Base-by-base conservation (phyloP, 1,140 invertebrate species). In the Drosophila pruinosa region DNA sequence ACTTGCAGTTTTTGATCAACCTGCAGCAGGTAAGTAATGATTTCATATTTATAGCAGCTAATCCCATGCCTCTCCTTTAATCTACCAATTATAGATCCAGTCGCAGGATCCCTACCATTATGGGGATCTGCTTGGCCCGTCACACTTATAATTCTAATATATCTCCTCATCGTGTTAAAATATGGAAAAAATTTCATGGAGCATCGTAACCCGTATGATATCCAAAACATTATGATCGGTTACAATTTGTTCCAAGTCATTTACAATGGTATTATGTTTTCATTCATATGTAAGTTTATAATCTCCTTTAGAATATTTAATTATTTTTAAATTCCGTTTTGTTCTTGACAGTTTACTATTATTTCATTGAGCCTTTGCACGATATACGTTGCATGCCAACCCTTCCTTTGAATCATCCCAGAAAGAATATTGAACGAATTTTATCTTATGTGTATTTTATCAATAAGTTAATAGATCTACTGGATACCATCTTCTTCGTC, bases 171-270 rank as follows among this genome's bases (percentile, higher is more conserved):
- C 12, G 43, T 59, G 1, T 17, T 68, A 4, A 58, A 53, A 17
- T 8, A 34, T 15, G 97, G 97, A 0, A 96, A 96, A 0, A 93
- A 91, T 34, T 95, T 95, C 63, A 98, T 98, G 97, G 93, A 94
- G 72, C 93, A 96, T 67, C 93, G 95, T 53, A 95, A 96, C 85
- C 95, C 97, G 0, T 97, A 95, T 71, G 92, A 95, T 19, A 91
- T 98, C 4, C 95, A 95, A 62, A 34, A 93, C 17, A 82, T 94
- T 0, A 93, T 98, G 24, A 93, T 96, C 7, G 47, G 94, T 3
- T 98, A 98, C 90, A 98, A 98, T 78, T 91, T 95, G 2, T 89
- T 93, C 1, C 95, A 97, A 92, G 94, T 89, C 3, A 5, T 68
- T 1, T 71, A 78, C 24, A 68, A 68, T 41, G 0, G 0, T 0